Base-by-base conservation (phyloP, 2,888 invertebrate genomes). In the Leucoma salicis region DNA sequence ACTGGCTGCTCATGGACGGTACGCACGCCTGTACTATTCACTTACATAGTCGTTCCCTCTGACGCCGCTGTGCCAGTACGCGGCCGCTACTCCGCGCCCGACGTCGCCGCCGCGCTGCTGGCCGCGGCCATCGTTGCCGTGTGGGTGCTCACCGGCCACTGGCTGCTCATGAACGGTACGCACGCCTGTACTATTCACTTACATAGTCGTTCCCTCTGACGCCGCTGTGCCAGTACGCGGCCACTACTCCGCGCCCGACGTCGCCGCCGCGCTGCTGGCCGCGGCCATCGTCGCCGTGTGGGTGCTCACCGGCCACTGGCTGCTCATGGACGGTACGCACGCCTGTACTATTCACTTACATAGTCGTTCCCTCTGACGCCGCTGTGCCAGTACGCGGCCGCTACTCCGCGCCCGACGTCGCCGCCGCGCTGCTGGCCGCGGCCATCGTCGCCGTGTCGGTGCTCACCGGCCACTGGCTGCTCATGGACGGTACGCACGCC, bases 1-100 rank as follows among this genome's bases (percentile, higher is more conserved):
- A 99, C 87, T 99, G 99, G 99, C 92, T 99, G 61, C 92, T 99
- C 39, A 99, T 99, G 98, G 98, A 99, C 87, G 95, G 95, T 95
- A 68, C 77, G 89, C 71, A 24, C n/a, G n/a, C n/a, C n/a, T n/a
- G n/a, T n/a, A n/a, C n/a, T n/a, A n/a, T n/a, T n/a, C n/a, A n/a
- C n/a, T n/a, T n/a, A n/a, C n/a, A n/a, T n/a, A n/a, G n/a, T n/a
- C n/a, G n/a, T n/a, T n/a, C n/a, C n/a, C n/a, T n/a, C n/a, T n/a
- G n/a, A n/a, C n/a, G n/a, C n/a, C n/a, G n/a, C n/a, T n/a, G n/a
- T n/a, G n/a, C n/a, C n/a, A n/a, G n/a, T n/a, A n/a, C n/a, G 98
- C 90, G 98, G 98, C 27, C 93, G 98, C 57, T 98, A 97, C 89
- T 97, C 98, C 34, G 95, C 95, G 60, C 97, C 98, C 39, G 99